phyloP scores from a whole-genome alignment of 2,797 vertebrate species.

The Triplophysa bombifrons region DNA sequence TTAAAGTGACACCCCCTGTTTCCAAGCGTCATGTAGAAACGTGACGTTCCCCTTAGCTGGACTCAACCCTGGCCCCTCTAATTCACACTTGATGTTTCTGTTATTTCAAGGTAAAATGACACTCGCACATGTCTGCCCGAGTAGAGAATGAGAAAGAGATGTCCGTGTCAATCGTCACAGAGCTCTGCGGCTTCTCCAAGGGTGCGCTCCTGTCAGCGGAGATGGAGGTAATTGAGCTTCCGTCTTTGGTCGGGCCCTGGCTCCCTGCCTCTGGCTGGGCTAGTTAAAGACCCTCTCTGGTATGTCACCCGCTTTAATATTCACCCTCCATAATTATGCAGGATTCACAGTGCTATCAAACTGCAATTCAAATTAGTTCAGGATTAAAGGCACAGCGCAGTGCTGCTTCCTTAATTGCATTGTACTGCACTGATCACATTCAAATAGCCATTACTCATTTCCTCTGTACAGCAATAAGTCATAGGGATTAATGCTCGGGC shows the following conservation, averaged over 20 bases:
- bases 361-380: constrained; percentile 99
- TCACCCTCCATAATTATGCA: constrained; percentile 99
- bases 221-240: constrained; percentile 86
- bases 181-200: constrained; percentile 55
- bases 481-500: constrained; percentile 99
- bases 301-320: constrained; percentile 99
- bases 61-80: constrained; percentile 56
- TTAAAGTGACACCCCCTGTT: constrained; percentile 46
- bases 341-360: constrained; percentile 99
- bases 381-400: constrained; percentile 99
- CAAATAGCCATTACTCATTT: constrained; percentile 99
- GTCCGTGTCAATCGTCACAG: constrained; percentile 74
- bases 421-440: constrained; percentile 99
- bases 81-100: constrained; percentile 69
- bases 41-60: constrained; percentile 51
- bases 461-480: constrained; percentile 99
- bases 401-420: constrained; percentile 99
- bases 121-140: constrained; percentile 73
- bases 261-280: constrained; percentile 82
- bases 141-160: constrained; percentile 67
- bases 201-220: constrained; percentile 76
- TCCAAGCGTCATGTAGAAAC: constrained; percentile 49
- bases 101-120: constrained; percentile 71
- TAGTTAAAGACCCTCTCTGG: constrained; percentile 98
- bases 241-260: constrained; percentile 38